Evolutionary conservation across 2,888 invertebrate species (phyloP).

Genomic region (Epirrhoe alternata): DNA sequence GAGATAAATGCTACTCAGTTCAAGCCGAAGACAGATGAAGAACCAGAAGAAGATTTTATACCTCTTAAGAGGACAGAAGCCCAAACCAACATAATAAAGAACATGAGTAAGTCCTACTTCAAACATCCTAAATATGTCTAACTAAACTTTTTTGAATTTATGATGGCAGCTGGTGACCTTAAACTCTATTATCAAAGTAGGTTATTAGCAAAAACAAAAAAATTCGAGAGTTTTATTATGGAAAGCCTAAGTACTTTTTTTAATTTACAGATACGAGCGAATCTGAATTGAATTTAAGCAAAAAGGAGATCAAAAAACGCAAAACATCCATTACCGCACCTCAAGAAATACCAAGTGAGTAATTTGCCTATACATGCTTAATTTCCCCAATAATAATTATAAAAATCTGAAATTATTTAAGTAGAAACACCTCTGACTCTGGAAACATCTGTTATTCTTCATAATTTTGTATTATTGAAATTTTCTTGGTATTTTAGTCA

Average conservation of each 20-base stretch:
- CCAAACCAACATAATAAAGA: slow-evolving; percentile 62
- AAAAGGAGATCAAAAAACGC: slow-evolving; percentile 47
- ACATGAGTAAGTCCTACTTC: slow-evolving; percentile 47
- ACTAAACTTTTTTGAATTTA: no score
- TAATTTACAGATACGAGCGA: slow-evolving; percentile 15
- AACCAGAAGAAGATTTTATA: slow-evolving; percentile 54
- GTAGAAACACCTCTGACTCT: no score
- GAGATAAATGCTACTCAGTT: slow-evolving; percentile 45
- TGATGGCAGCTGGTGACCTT: no score
- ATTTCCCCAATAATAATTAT: no score
- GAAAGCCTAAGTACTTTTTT: not conserved
- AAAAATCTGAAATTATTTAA: no score
- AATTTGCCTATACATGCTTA: no score
- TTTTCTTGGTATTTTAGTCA: slow-evolving; percentile 2
- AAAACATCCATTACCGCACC: slow-evolving; percentile 34
- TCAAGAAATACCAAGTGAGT: slow-evolving; percentile 44
- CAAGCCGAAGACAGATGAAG: slow-evolving; percentile 28
- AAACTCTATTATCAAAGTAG: no score
- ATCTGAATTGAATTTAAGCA: slow-evolving; percentile 42
- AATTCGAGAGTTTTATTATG: no score
- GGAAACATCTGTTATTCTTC: no score
- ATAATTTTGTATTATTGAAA: not conserved
- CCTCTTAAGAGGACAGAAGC: slow-evolving; percentile 64
- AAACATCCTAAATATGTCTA: no score
- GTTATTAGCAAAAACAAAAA: no score